phyloP scores from a whole-genome alignment of 2,797 vertebrate species.

The Sternotherus odoratus region DNA sequence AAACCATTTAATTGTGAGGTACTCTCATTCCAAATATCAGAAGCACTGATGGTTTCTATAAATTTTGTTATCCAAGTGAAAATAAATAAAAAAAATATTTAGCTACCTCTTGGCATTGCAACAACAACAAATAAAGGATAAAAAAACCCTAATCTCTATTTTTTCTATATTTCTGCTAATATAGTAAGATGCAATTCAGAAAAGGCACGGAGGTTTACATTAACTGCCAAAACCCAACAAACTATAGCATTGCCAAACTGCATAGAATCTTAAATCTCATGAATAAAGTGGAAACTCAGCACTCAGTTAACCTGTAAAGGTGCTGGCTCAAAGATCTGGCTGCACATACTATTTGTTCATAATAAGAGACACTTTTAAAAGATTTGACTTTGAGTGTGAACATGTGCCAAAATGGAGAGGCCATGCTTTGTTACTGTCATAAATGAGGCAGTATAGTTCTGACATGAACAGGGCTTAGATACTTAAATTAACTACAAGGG shows the following conservation, averaged over 20 bases:
- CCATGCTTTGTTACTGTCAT: conserved; percentile 11
- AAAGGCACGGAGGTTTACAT: conserved; percentile 6
- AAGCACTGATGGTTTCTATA: conserved; percentile 1
- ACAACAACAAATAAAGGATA: neutral
- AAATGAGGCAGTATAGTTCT: conserved; percentile 33
- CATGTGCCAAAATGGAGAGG: neutral
- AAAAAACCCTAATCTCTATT: conserved; percentile 13
- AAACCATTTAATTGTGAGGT: neutral
- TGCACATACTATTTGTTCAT: neutral
- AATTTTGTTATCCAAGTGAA: conserved; percentile 32
- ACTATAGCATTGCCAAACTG: neutral
- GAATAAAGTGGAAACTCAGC: neutral
- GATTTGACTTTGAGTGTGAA: neutral
- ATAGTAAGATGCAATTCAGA: neutral
- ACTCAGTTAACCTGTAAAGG: conserved; percentile 8
- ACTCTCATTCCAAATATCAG: conserved; percentile 11
- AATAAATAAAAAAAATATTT: neutral
- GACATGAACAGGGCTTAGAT: conserved; percentile 26
- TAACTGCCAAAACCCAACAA: neutral
- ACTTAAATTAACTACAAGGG: conserved; percentile 48
- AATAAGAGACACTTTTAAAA: conserved; percentile 19
- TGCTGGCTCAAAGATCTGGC: conserved; percentile 49
- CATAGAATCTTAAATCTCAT: conserved; percentile 34
- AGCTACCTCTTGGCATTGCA: conserved; percentile 50
- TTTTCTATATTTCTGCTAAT: conserved; percentile 25